Evolutionary conservation across 2,797 vertebrate genomes (phyloP).

Genomic region (Coluber constrictor): DNA sequence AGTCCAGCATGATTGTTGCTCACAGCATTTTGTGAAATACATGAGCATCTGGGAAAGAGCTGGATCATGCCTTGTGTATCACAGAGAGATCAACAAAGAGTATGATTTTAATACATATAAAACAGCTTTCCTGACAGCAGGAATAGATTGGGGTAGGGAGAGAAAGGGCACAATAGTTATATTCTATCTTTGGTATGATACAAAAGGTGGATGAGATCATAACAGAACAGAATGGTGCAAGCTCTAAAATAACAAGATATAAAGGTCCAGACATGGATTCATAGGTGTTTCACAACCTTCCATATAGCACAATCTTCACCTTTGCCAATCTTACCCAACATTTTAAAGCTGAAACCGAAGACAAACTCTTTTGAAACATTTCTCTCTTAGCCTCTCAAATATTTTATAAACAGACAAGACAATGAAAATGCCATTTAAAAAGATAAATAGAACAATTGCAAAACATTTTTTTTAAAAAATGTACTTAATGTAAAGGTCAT

Average conservation of each 20-base stretch:
- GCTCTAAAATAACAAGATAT: background rate
- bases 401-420: background rate
- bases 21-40: background rate
- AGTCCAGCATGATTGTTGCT: background rate
- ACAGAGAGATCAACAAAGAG: background rate
- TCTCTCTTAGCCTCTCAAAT: background rate
- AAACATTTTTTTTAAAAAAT: background rate
- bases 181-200: background rate
- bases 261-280: background rate
- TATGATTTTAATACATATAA: background rate
- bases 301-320: background rate
- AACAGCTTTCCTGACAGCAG: background rate
- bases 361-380: background rate
- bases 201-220: background rate
- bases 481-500: background rate
- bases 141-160: background rate
- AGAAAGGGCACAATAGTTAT: background rate
- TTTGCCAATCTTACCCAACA: background rate
- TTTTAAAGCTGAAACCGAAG: background rate
- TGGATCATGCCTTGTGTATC: background rate
- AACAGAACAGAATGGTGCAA: background rate
- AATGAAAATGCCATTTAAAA: background rate
- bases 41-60: background rate
- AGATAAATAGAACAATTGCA: background rate
- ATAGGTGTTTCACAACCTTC: background rate